These are phyloP conservation scores for Orius laevigatus DNA, from an alignment of 1,140 invertebrate species.

Conservation along the genomic window DNA sequence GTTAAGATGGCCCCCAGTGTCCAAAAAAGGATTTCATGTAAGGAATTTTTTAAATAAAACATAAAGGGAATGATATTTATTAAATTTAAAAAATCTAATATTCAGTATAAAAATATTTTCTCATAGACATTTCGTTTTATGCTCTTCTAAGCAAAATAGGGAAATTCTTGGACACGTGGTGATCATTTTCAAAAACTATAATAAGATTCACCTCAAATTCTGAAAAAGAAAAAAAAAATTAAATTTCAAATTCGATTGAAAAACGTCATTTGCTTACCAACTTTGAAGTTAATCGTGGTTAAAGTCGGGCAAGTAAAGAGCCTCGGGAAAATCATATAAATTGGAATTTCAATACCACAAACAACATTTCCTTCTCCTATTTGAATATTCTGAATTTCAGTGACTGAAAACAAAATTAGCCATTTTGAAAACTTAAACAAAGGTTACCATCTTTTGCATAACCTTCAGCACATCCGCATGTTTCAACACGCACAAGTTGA, in stretches of 20 bases:
- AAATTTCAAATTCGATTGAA: conserved; percentile 5
- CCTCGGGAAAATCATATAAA: conserved; percentile 90
- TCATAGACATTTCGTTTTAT: no score
- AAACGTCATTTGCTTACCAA: conserved; percentile 45
- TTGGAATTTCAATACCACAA: conserved; percentile 65
- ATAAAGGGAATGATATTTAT: no score
- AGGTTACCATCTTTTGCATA: conserved; percentile 75
- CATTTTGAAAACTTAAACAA: conserved; percentile 1
- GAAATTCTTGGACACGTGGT: conserved; percentile 92
- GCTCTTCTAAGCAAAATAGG: conserved; percentile 59
- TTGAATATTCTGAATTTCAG: conserved; percentile 96
- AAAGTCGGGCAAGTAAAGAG: conserved; percentile 90
- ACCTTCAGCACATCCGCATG: conserved; percentile 87
- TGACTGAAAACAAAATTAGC: conserved; percentile 49
- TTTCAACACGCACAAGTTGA: conserved; percentile 87
- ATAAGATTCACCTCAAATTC: conserved; percentile 94
- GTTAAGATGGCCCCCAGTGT: no score
- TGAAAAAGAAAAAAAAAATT: conserved; percentile 38
- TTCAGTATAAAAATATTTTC: no score
- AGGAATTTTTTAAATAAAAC: no score
- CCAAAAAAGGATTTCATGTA: no score
- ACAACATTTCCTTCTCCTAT: conserved; percentile 84
- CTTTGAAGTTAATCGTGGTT: conserved; percentile 84
- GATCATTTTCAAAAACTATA: conserved; percentile 82
- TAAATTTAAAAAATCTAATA: no score